Percentiles rank a stretch among this genome's conserved stretches.
phyloP scores from a whole-genome alignment of 2,888 invertebrate species.

The Hyposoter didymator region DNA sequence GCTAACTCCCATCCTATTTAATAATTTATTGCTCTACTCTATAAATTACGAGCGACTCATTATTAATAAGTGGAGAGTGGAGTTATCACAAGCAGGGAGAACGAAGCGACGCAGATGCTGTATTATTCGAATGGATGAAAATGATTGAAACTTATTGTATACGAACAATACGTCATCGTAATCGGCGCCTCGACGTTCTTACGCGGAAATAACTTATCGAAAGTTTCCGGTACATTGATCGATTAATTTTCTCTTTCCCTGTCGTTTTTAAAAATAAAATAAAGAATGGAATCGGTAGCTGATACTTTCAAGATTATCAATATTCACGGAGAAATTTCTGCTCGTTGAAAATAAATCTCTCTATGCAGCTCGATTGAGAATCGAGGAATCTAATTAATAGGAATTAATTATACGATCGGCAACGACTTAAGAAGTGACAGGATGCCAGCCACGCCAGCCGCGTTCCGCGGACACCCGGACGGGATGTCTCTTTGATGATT shows the following conservation, averaged over 20 bases:
- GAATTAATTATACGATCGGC: slow-evolving; percentile 51
- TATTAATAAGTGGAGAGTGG: slow-evolving; percentile 7
- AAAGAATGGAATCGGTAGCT: slow-evolving; percentile 23
- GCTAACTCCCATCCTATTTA: slow-evolving; percentile 14
- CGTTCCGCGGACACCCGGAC: slow-evolving; percentile 25
- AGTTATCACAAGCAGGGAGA: slow-evolving; percentile 1
- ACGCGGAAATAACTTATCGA: background rate
- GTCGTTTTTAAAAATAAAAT: background rate
- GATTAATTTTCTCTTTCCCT: slow-evolving; percentile 19
- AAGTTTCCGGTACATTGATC: slow-evolving; percentile 48
- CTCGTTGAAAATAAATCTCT: slow-evolving; percentile 19
- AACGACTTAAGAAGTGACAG: slow-evolving; percentile 44
- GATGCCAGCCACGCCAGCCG: slow-evolving; percentile 4
- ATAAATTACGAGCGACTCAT: slow-evolving; percentile 11
- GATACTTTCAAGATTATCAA: slow-evolving; percentile 18
- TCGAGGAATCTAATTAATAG: slow-evolving; percentile 50
- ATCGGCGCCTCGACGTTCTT: background rate
- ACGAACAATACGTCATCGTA: background rate
- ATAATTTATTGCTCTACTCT: slow-evolving; percentile 10
- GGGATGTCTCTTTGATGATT: slow-evolving; percentile 28
- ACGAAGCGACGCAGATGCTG: background rate
- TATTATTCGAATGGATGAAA: background rate
- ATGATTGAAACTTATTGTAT: background rate
- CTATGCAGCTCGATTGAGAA: slow-evolving; percentile 10
- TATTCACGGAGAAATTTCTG: slow-evolving; percentile 9